Conservation (phyloP, 2,113 vertebrate genomes). For the Podarcis cretensis region DNA sequence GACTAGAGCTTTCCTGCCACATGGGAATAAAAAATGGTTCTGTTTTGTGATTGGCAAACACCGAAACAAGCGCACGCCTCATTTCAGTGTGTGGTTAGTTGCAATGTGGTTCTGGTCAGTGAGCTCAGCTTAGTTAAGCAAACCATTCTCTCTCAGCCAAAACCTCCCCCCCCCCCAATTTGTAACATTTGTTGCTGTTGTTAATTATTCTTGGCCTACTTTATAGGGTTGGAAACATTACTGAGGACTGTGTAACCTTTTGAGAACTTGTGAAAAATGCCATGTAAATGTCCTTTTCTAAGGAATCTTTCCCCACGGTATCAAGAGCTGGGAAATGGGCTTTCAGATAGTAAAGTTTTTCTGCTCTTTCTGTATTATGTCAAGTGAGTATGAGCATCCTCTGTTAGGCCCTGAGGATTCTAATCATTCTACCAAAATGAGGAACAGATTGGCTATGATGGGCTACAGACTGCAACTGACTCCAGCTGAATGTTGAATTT, state of each 20-base stretch:
- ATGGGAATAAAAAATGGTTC: not conserved
- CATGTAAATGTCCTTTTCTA: not conserved
- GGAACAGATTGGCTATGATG: not conserved
- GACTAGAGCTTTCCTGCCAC: not conserved
- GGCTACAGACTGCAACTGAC: not conserved
- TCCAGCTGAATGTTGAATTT: conserved; percentile 3
- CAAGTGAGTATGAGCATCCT: not conserved
- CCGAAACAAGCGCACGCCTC: not conserved
- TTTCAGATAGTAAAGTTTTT: not conserved
- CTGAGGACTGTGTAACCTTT: not conserved
- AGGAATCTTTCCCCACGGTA: not conserved
- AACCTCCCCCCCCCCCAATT: not conserved
- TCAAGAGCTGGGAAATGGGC: not conserved
- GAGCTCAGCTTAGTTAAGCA: not conserved
- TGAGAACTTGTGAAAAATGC: not conserved
- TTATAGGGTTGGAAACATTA: not conserved
- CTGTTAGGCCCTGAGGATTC: not conserved
- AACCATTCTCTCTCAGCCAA: not conserved
- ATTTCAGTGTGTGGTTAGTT: not conserved
- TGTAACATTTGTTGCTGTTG: not conserved
- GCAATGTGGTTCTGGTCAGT: not conserved
- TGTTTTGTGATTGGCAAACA: not conserved
- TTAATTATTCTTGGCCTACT: not conserved
- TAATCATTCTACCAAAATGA: not conserved
- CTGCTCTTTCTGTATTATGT: not conserved